Evolutionary conservation across 2,888 invertebrate species (phyloP).

Genomic region (Suillia variegata): DNA sequence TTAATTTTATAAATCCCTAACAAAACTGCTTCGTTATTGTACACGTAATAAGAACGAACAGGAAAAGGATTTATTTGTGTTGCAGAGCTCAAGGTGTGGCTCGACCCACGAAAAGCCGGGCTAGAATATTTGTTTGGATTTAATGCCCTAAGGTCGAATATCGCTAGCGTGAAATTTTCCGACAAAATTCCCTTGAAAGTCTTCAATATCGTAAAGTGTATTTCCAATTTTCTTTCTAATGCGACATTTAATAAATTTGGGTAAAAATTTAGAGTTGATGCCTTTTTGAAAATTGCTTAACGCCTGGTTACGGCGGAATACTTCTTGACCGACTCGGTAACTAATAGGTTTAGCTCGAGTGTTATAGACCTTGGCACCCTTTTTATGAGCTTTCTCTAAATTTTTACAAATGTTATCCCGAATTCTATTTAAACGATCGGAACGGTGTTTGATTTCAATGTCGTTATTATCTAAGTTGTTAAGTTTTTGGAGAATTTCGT

Average conservation of each 20-base stretch:
- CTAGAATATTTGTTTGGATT: too few species aligned
- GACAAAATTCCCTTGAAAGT: constrained; percentile 9
- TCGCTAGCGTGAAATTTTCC: constrained; percentile 15
- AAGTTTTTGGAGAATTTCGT: constrained; percentile 14
- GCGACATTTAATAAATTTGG: constrained; percentile 12
- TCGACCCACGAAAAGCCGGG: too few species aligned
- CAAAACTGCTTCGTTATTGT: too few species aligned
- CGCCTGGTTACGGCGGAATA: constrained; percentile 11
- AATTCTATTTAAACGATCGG: not conserved
- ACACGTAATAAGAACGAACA: too few species aligned
- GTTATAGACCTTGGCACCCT: constrained; percentile 3
- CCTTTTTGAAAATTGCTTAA: constrained; percentile 6
- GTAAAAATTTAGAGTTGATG: constrained; percentile 15
- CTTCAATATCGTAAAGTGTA: constrained; percentile 9
- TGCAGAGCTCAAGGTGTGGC: too few species aligned
- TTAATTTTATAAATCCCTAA: too few species aligned
- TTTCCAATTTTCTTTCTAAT: constrained; percentile 1
- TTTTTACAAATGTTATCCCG: constrained; percentile 3
- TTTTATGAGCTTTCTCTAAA: not conserved
- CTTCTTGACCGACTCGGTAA: constrained; percentile 5
- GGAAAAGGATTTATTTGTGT: too few species aligned
- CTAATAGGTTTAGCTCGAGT: not conserved
- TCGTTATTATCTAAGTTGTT: not conserved
- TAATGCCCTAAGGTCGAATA: not conserved
- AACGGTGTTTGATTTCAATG: not conserved